Percentiles rank a stretch among this genome's conserved stretches.
phyloP scores from a whole-genome alignment of 2,797 vertebrate genomes.

The Hydrophis major region DNA sequence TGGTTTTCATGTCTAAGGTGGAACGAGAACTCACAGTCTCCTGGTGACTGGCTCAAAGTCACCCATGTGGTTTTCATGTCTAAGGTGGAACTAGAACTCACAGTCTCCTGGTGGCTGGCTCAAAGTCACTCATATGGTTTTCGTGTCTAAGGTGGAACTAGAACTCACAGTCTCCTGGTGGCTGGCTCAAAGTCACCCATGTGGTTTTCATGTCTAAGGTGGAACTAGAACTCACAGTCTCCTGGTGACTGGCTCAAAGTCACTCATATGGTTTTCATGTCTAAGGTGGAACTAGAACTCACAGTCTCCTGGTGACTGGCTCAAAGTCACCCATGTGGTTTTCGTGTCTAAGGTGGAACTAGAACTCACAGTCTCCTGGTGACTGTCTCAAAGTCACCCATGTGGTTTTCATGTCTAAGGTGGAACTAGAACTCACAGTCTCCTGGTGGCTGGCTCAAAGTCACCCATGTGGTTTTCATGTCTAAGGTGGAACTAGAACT shows the following conservation, averaged over 20 bases:
- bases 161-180: neutral
- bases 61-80: fast-evolving
- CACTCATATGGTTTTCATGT: fast-evolving
- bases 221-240: neutral
- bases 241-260: neutral
- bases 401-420: fast-evolving
- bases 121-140: fast-evolving
- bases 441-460: neutral
- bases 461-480: fast-evolving
- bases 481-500: fast-evolving
- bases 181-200: neutral
- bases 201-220: fast-evolving
- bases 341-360: neutral
- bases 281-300: neutral
- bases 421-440: neutral
- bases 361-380: neutral
- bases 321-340: neutral
- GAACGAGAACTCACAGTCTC: neutral
- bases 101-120: no score
- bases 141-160: neutral
- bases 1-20: fast-evolving
- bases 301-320: no score
- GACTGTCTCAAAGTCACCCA: neutral
- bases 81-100: neutral
- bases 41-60: neutral